Percentiles rank a stretch among this genome's conserved stretches.
These are phyloP conservation scores for Aphaenogaster floridana DNA, from an alignment of 1,140 invertebrate genomes.

Conservation along the genomic window DNA sequence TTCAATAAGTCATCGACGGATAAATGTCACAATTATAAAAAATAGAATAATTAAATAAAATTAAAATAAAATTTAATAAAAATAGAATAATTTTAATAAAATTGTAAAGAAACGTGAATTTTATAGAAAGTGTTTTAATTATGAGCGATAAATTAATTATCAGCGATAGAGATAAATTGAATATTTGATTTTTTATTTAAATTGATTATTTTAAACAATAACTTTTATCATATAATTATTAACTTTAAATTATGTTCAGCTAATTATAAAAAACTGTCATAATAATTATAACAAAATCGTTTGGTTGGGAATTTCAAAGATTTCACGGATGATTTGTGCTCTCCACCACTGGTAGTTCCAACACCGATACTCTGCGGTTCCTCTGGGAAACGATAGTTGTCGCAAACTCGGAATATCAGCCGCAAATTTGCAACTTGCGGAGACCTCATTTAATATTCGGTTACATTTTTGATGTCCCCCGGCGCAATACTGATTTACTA, in stretches of 20 bases:
- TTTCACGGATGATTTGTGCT: conserved; percentile 53
- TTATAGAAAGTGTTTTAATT: not conserved
- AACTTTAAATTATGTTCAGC: not conserved
- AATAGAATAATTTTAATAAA: not conserved
- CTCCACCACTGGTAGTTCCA: conserved; percentile 31
- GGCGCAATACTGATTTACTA: conserved; percentile 63
- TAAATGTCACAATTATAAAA: not conserved
- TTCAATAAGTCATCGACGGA: conserved; percentile 9
- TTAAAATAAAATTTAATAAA: not conserved
- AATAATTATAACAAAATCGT: conserved; percentile 31
- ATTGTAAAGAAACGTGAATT: not conserved
- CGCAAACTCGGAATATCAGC: conserved; percentile 64
- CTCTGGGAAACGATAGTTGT: conserved; percentile 60
- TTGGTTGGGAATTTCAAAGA: conserved; percentile 40
- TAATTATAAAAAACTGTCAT: not conserved
- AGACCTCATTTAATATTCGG: conserved; percentile 61
- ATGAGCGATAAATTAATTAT: no score
- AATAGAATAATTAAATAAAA: not conserved
- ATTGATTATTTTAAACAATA: not conserved
- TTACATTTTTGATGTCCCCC: conserved; percentile 62
- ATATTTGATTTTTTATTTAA: not conserved
- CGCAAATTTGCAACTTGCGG: conserved; percentile 58
- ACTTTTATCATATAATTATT: not conserved
- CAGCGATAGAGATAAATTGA: not conserved
- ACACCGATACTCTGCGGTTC: conserved; percentile 48